Conservation (phyloP, 1,140 invertebrate genomes). For the Sitodiplosis mosellana region DNA sequence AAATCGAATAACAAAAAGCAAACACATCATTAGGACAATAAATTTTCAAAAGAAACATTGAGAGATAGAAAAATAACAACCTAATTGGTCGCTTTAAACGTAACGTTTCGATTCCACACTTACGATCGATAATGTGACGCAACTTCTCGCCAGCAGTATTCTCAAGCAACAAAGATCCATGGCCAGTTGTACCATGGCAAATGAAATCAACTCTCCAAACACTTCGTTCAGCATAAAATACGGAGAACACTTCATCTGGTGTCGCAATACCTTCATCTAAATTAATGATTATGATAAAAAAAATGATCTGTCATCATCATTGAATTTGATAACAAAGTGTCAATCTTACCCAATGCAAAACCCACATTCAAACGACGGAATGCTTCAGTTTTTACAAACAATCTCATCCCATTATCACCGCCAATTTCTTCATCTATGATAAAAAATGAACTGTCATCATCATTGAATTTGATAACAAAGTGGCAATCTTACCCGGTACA, state of each 20-base stretch:
- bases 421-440: conserved; percentile 81
- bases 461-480: conserved; percentile 5
- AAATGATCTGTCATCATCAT: not conserved
- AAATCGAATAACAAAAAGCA: too few species aligned
- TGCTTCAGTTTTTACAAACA: conserved; percentile 43
- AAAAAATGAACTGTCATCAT: conserved; percentile 9
- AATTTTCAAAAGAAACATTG: too few species aligned
- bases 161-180: conserved; percentile 57
- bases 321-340: conserved; percentile 5
- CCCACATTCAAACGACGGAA: conserved; percentile 56
- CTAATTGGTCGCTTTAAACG: too few species aligned
- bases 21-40: too few species aligned
- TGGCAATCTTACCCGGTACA: conserved; percentile 46
- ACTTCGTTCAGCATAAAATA: conserved; percentile 28
- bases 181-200: conserved; percentile 55
- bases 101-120: too few species aligned
- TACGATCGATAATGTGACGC: conserved; percentile 43
- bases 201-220: conserved; percentile 20
- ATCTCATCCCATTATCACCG: conserved; percentile 45
- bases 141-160: conserved; percentile 64
- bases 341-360: conserved; percentile 46
- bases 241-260: conserved; percentile 38
- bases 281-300: conserved; percentile 30
- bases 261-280: conserved; percentile 63
- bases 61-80: too few species aligned